phyloP scores from a whole-genome alignment of 2,113 vertebrate species.

The Cyanistes caeruleus region DNA sequence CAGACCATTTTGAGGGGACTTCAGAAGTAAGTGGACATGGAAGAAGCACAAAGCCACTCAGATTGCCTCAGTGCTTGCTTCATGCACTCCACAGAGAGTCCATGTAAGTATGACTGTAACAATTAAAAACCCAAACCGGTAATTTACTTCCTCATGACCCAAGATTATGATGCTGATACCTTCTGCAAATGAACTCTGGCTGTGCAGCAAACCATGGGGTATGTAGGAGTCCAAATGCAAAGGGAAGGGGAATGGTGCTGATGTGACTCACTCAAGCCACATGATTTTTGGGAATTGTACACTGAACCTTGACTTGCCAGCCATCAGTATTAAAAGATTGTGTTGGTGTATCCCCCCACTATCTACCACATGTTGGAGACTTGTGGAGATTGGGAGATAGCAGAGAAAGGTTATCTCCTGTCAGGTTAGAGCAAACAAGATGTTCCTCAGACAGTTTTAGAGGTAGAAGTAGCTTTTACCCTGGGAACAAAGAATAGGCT shows the following conservation, averaged over 20 bases:
- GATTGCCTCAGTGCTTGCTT: background rate
- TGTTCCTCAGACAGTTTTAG: background rate
- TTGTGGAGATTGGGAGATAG: background rate
- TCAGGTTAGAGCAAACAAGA: background rate
- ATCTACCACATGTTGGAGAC: background rate
- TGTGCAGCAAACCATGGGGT: background rate
- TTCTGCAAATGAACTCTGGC: background rate
- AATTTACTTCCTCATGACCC: background rate
- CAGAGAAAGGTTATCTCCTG: background rate
- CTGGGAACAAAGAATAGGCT: background rate
- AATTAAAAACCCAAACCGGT: background rate
- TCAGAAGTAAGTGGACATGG: background rate
- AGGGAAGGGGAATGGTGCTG: background rate
- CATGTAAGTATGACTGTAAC: background rate
- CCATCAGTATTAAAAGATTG: background rate
- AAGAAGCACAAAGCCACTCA: background rate
- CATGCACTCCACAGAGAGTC: background rate
- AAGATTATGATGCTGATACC: background rate
- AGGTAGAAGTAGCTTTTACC: background rate
- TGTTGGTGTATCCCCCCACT: background rate
- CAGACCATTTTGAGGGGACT: background rate
- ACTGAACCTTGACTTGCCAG: background rate
- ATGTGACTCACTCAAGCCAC: background rate
- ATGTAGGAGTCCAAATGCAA: background rate
- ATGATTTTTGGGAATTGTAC: background rate